Evolutionary conservation across 37 sponge, comb jelly and placozoan genomes (phyloP), one percentile per base, ranked within the genome.

Genomic region (Chondrosia reniformis): DNA sequence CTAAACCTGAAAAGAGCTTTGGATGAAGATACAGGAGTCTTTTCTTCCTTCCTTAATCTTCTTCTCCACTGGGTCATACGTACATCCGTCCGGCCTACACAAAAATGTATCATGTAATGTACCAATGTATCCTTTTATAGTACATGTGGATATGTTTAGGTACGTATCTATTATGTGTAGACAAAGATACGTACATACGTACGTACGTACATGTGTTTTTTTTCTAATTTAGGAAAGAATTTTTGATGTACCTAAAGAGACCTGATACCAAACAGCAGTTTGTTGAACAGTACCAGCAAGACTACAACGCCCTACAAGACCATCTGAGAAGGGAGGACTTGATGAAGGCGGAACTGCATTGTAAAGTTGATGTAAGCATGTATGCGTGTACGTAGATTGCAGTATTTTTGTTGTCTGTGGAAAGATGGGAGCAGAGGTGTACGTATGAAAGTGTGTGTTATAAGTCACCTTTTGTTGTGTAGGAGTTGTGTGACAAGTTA

Each of bases 251-350:
- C 40, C 75, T 96, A 32, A 72, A 82, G 71, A 65, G 98, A n/a
- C 98, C 98, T 24, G 98, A 97, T 74, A 66, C 76, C 67, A 97
- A 97, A 80, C 98, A 97, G 63, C 89, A 89, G 79, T 89, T 91
- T 33, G 84, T 97, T 32, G 67, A 79, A 25, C 92, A 91, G 63
- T 95, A 85, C 91, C 91, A 93, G 71, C 40, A 78, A 55, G 63
- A 82, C 69, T 93, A 94, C 86, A 93, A 97, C 63, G 52, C 46
- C 17, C 46, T 97, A 32, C 78, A 91, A 15, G 75, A 39, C 33
- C 85, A 92, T 72, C 76, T 92, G 76, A 46, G 90, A 4, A 64
- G 61, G 39, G 95, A 97, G 63, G 87, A 63, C 9, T 81, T 76
- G 40, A 92, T 94, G 95, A 97, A 94, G 81, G 87, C 92, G 0